Conservation (phyloP, 2,113 vertebrate species). For the Corydoras sp. region DNA sequence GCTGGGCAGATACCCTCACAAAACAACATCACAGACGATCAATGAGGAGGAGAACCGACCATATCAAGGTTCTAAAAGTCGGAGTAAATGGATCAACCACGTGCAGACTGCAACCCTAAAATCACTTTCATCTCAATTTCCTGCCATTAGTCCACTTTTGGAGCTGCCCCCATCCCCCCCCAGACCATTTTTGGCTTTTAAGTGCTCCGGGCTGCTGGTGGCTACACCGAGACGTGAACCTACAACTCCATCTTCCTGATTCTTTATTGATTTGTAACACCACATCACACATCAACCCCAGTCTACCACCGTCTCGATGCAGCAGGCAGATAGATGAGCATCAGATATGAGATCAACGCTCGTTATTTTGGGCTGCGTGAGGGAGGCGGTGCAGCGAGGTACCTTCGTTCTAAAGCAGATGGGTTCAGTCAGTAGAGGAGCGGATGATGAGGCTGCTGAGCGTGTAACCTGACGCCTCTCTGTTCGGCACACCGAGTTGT, state of each 20-base stretch:
- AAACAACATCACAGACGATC: too few relatives aligned
- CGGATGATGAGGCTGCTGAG: background rate
- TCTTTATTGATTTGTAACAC: slow-evolving; percentile 4
- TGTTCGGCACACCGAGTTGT: background rate
- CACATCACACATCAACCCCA: background rate
- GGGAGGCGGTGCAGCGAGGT: background rate
- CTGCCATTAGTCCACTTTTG: too few relatives aligned
- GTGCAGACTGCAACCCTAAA: too few relatives aligned
- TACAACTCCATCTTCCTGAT: background rate
- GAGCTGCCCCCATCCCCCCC: background rate
- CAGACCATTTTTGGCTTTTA: background rate
- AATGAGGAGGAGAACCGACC: too few relatives aligned
- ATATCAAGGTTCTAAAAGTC: too few relatives aligned
- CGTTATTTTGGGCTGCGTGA: background rate
- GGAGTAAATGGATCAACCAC: too few relatives aligned
- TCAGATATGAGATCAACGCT: slow-evolving; percentile 5
- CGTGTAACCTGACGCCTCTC: background rate
- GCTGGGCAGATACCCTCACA: too few relatives aligned
- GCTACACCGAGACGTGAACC: background rate
- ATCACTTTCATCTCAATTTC: background rate
- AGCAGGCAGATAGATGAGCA: background rate
- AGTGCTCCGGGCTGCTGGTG: background rate
- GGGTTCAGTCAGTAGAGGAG: background rate
- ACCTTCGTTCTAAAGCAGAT: background rate
- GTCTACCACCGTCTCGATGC: too few relatives aligned